Conservation (phyloP, 2,888 invertebrate genomes). For the Protophormia terraenovae region DNA sequence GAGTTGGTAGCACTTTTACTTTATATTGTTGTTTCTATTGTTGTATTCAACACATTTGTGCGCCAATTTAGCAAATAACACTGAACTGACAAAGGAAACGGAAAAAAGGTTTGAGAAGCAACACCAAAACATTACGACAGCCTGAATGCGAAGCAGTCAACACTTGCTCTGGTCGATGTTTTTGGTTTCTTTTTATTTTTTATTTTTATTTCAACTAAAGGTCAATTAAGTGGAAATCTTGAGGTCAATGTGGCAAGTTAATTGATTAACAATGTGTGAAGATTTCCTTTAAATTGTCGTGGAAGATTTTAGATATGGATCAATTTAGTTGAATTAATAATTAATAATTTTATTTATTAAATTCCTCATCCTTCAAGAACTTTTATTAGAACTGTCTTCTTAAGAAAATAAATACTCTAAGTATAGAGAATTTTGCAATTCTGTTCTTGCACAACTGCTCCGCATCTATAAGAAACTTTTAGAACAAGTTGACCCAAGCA, state of each 20-base stretch:
- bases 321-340: too few species aligned
- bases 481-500: too few species aligned
- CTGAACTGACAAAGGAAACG: slow-evolving; percentile 71
- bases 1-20: slow-evolving; percentile 40
- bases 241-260: slow-evolving; percentile 52
- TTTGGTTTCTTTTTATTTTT: not conserved
- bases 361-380: too few species aligned
- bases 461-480: too few species aligned
- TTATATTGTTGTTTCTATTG: slow-evolving; percentile 55
- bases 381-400: too few species aligned
- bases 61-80: slow-evolving; percentile 77
- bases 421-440: too few species aligned
- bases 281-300: not conserved
- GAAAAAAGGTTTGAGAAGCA: slow-evolving; percentile 13
- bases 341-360: too few species aligned
- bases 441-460: too few species aligned
- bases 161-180: slow-evolving; percentile 66
- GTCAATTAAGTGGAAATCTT: slow-evolving; percentile 63
- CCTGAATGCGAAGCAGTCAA: slow-evolving; percentile 68
- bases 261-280: slow-evolving; percentile 38
- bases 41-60: slow-evolving; percentile 72
- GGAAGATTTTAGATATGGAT: not conserved
- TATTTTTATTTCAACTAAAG: slow-evolving; percentile 3
- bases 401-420: too few species aligned
- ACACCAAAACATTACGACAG: slow-evolving; percentile 1